A percentile compares a stretch with the other conserved stretches of the same genome.
Evolutionary conservation across 2,113 vertebrate genomes (phyloP).

Genomic region (Caranx ignobilis): DNA sequence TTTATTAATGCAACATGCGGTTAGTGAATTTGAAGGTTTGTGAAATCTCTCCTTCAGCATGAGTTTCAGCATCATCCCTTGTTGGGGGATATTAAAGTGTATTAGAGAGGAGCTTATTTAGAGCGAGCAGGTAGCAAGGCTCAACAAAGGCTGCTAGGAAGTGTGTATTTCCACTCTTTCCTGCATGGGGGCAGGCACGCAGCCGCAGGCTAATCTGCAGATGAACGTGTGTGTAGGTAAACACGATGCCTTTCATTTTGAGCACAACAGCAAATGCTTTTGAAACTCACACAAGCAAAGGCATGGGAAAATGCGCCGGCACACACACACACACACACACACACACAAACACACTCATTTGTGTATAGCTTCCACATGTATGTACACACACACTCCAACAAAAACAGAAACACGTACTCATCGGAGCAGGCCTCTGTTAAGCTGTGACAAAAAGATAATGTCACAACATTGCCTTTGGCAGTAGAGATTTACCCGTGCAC

Average conservation of each 20-base stretch:
- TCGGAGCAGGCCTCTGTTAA: conserved; percentile 47
- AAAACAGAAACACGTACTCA: conserved; percentile 22
- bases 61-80: conserved; percentile 38
- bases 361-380: conserved; percentile 12
- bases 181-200: conserved; percentile 46
- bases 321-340: conserved; percentile 12
- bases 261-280: conserved; percentile 49
- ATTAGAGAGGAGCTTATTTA: conserved; percentile 53
- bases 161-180: conserved; percentile 47
- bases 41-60: conserved; percentile 19
- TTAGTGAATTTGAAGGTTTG: conserved; percentile 32
- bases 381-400: conserved; percentile 14
- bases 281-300: conserved; percentile 22
- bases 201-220: conserved; percentile 70
- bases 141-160: conserved; percentile 52
- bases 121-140: conserved; percentile 41
- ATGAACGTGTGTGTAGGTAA: conserved; percentile 58
- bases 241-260: conserved; percentile 66
- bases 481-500: conserved; percentile 54
- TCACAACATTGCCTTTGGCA: conserved; percentile 57
- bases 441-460: conserved; percentile 68
- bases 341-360: not conserved
- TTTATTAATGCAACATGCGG: conserved; percentile 16
- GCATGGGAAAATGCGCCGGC: conserved; percentile 5
- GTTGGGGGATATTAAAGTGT: conserved; percentile 53